These are phyloP conservation scores for Trichonephila inaurata DNA, from an alignment of 1,140 invertebrate species.

Conservation along the genomic window DNA sequence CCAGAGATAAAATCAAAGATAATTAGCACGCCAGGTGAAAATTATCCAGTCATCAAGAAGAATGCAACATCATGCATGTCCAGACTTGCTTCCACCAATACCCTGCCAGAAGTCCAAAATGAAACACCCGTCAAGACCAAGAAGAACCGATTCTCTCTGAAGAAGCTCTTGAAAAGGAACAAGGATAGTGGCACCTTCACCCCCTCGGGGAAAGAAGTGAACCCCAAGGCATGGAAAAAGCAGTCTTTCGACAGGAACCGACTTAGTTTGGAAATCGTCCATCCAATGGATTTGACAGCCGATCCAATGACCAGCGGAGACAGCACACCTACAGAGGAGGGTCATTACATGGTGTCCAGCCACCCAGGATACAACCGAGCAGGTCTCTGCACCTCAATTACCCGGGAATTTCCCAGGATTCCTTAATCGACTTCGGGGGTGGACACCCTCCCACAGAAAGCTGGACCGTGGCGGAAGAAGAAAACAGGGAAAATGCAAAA, in stretches of 20 bases:
- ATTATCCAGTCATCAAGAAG: constrained; percentile 49
- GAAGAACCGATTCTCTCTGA: constrained; percentile 87
- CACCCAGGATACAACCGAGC: constrained; percentile 18
- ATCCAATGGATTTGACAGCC: constrained; percentile 87
- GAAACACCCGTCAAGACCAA: constrained; percentile 82
- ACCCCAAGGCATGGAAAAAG: constrained; percentile 76
- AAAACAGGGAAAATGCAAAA: constrained; percentile 59
- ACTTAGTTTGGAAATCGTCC: constrained; percentile 88
- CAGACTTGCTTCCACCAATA: neutral
- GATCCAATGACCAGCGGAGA: constrained; percentile 7
- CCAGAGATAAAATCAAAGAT: neutral
- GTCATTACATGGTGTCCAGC: constrained; percentile 39
- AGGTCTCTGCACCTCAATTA: constrained; percentile 63
- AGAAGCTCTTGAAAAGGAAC: constrained; percentile 90
- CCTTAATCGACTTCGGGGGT: constrained; percentile 59
- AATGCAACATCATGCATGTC: constrained; percentile 23
- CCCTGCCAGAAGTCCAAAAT: constrained; percentile 52
- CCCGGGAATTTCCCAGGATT: neutral
- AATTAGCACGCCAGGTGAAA: neutral
- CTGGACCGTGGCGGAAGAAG: constrained; percentile 70
- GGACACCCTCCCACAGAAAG: constrained; percentile 64
- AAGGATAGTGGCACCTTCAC: constrained; percentile 80
- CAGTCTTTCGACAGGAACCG: constrained; percentile 65
- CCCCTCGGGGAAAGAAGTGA: constrained; percentile 2
- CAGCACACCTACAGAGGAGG: constrained; percentile 48